phyloP scores from a whole-genome alignment of 2,888 invertebrate species.

The Lordiphosa fenestrarum region DNA sequence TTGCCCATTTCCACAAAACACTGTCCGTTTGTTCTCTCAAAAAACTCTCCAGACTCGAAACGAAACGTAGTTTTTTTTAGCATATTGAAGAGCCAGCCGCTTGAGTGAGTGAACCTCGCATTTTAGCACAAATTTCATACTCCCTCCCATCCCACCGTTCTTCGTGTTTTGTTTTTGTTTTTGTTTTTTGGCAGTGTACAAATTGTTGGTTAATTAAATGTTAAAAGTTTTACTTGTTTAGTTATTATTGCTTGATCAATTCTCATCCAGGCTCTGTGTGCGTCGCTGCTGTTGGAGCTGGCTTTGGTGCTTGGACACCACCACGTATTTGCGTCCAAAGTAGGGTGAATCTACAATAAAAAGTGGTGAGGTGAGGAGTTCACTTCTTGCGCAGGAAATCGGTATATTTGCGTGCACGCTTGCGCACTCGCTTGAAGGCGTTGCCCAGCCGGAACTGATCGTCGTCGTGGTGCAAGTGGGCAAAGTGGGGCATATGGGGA shows the following conservation, averaged over 20 bases:
- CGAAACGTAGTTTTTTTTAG: constrained; percentile 8
- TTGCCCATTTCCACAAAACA: too few species aligned
- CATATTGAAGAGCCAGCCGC: background rate
- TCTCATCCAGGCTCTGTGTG: constrained; percentile 65
- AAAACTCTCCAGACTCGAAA: too few species aligned
- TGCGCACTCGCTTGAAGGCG: constrained; percentile 78
- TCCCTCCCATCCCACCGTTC: background rate
- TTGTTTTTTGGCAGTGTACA: constrained; percentile 74
- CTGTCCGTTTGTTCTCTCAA: too few species aligned
- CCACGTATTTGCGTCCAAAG: constrained; percentile 76
- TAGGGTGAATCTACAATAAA: constrained; percentile 69
- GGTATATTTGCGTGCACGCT: constrained; percentile 80
- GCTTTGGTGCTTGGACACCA: constrained; percentile 60
- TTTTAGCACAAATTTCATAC: constrained; percentile 52
- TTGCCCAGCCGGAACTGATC: constrained; percentile 78
- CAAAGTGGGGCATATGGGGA: constrained; percentile 33
- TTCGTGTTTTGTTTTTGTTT: constrained; percentile 29
- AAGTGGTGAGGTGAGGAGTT: constrained; percentile 11
- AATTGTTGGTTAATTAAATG: constrained; percentile 25
- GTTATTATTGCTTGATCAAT: constrained; percentile 64
- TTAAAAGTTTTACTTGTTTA: constrained; percentile 13
- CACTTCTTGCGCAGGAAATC: constrained; percentile 80
- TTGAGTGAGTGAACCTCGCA: constrained; percentile 23
- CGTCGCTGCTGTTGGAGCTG: constrained; percentile 39
- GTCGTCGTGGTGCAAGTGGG: constrained; percentile 35